Base-by-base conservation (phyloP, 2,113 vertebrate genomes). In the Sigmodon hispidus region DNA sequence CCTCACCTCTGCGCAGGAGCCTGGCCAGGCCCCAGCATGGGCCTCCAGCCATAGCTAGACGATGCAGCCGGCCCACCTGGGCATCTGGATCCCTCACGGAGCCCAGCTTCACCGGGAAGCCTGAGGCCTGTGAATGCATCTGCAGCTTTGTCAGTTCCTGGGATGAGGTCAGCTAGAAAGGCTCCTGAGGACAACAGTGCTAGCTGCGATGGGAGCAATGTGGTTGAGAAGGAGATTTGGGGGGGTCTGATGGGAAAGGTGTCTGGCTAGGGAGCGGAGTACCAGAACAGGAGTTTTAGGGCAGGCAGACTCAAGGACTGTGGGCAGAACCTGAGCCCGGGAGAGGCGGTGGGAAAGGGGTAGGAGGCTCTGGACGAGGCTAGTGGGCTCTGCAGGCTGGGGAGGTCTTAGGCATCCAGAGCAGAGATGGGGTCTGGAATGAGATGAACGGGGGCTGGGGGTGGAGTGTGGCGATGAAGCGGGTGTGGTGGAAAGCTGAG, bases 1-100 rank as follows among this genome's bases (percentile, higher is more conserved):
- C 43, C 79, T 94, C 94, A 98, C 97, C 98, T 98, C 85, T 97
- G 34, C 72, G 67, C 48, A 98, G 95, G 5, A 97, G 84, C 45
- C 80, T 83, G 31, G 73, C 5, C 48, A 96, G 80, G 87, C 90
- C 43, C 95, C 96, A 70, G 48, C 88, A 50, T 21, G 95, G 75
- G 22, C 92, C 86, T 17, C 96, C 59, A 0, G 94, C 90, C 43
- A 94, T 12, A 0, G 96, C 94, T n/a, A 96, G 77, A 16, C 19
- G 81, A 69, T 96, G 96, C 22, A 98, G 94, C 31, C 36, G 92
- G 70, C 96, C 96, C 84, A 95, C 70, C 50, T 87, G 94, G 92
- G 80, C 88, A 40, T 97, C 89, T 13, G 59, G 83, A 57, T 96
- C 90, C 21, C 5, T 1, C 21, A 89, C 4, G 1, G 89, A 96